Base-by-base conservation (phyloP, 2,888 invertebrate genomes). In the Onchidella celtica region DNA sequence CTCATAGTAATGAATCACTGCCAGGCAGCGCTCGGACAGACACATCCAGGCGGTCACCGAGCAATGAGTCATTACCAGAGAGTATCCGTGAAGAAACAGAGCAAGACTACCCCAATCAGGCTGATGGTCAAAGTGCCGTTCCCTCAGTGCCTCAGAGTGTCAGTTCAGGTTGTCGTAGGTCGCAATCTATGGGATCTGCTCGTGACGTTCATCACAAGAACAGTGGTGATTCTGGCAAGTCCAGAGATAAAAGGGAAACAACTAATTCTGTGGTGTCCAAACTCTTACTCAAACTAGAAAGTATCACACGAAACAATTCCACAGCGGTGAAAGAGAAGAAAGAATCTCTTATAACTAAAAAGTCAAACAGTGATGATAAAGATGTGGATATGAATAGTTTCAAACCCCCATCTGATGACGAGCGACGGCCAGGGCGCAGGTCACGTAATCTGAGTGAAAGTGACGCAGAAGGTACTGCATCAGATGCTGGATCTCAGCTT, bases 231-330 rank as follows among this genome's bases (percentile, higher is more conserved):
- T 47, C 17, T 29, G 14, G 17, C 11, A 40, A 68, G 17, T 61
- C 68, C 34, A 57, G 21, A 29, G 55, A 29, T 27, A 29, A n/a
- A 27, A 77, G 27, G 66, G 66, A 55, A 6, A 34, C 24, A 32
- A 66, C 61, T 63, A 86, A 85, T 29, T 86, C 85, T 24, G 86
- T 90, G 75, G 89, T 87, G n/a, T 86, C 87, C 32, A 89, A 89
- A 81, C 85, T 90, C 3, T 84, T 90, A 63, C 89, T 87, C 74
- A 90, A 89, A 79, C 84, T 90, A 63, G 88, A 89, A 65, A 88
- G 85, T 29, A 87, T 90, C 87, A 88, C 79, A 87, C 88, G 72
- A 85, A 88, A 74, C 84, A 85, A n/a, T 78, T 88, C 47, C 77
- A 27, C 85, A 81, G 66, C 85, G 86, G 78, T 83, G 79, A 63